These are phyloP conservation scores for Coccyzus lansbergi DNA, from an alignment of 2,797 vertebrate species.

Conservation along the genomic window DNA sequence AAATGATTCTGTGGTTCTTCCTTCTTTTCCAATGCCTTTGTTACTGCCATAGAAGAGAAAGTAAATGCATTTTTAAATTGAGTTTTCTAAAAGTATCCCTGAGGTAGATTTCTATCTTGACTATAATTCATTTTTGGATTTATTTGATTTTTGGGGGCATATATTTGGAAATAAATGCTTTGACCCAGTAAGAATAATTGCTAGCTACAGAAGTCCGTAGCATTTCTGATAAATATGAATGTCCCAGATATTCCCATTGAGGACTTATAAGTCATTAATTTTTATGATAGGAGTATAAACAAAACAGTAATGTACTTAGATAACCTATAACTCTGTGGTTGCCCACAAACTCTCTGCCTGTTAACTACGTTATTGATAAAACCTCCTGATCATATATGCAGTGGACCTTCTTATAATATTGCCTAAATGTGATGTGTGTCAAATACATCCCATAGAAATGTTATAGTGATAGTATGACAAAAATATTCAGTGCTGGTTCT, in stretches of 20 bases:
- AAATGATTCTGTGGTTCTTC: background rate
- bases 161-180: slow-evolving; percentile 57
- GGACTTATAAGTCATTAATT: slow-evolving; percentile 63
- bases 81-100: slow-evolving; percentile 47
- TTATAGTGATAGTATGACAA: background rate
- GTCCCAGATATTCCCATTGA: background rate
- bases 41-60: slow-evolving; percentile 15
- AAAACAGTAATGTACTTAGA: slow-evolving; percentile 25
- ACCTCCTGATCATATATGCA: background rate
- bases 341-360: slow-evolving; percentile 54
- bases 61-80: slow-evolving; percentile 59
- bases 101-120: slow-evolving; percentile 51
- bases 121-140: slow-evolving; percentile 56
- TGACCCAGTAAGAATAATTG: slow-evolving; percentile 57
- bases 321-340: slow-evolving; percentile 55
- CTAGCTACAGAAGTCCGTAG: slow-evolving; percentile 42
- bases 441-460: background rate
- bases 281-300: slow-evolving; percentile 54
- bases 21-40: background rate
- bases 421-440: background rate
- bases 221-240: slow-evolving; percentile 53
- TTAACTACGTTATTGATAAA: slow-evolving; percentile 61
- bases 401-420: background rate
- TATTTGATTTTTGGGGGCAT: slow-evolving; percentile 17
- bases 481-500: background rate